Percentiles rank a stretch among this genome's conserved stretches.
phyloP scores from a whole-genome alignment of 1,140 invertebrate genomes.

The Babylonia areolata region DNA sequence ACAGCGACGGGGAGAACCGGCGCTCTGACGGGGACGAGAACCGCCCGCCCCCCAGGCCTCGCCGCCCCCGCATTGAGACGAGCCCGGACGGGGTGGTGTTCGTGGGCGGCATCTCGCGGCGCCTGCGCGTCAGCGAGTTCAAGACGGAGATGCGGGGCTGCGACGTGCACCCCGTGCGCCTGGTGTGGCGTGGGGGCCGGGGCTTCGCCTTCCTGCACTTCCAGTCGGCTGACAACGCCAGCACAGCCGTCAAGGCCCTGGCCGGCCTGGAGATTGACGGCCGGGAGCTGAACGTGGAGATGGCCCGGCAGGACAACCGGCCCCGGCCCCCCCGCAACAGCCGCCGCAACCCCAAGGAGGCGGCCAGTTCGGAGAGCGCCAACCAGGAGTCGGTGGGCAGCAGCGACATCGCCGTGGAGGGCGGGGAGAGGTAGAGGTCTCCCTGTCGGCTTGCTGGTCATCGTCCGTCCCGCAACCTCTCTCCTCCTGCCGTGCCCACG shows the following conservation, averaged over 20 bases:
- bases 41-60: conserved; percentile 42
- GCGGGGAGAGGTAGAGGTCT: conserved; percentile 17
- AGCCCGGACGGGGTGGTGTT: conserved; percentile 59
- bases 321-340: conserved; percentile 15
- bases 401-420: conserved; percentile 25
- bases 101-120: conserved; percentile 65
- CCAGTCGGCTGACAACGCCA: conserved; percentile 57
- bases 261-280: conserved; percentile 61
- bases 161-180: conserved; percentile 67
- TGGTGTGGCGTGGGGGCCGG: conserved; percentile 65
- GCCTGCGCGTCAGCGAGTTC: conserved; percentile 65
- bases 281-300: conserved; percentile 62
- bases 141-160: conserved; percentile 62
- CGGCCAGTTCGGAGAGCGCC: conserved; percentile 28
- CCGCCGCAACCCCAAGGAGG: conserved; percentile 27
- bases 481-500: background rate
- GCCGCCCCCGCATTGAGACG: conserved; percentile 48
- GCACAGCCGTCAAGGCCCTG: conserved; percentile 58
- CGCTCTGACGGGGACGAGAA: conserved; percentile 50
- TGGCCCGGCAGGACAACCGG: conserved; percentile 45
- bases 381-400: conserved; percentile 37
- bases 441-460: background rate
- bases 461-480: conserved; percentile 31
- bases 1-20: conserved; percentile 50
- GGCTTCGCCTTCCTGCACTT: conserved; percentile 70